Conservation (phyloP, 2,113 vertebrate species). For the Tricholaema leucomelas region DNA sequence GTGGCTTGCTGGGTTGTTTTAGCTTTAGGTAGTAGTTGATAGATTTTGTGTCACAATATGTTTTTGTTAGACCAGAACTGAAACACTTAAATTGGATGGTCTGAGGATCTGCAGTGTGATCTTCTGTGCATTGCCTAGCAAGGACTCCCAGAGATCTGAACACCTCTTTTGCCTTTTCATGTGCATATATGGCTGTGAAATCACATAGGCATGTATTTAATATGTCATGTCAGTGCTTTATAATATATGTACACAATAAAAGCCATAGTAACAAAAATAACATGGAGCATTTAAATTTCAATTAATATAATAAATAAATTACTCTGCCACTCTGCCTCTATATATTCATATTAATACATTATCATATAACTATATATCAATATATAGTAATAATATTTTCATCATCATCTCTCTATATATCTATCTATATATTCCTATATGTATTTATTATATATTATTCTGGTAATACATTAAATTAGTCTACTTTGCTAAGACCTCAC, state of each 20-base stretch:
- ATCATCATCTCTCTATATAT: too few species aligned
- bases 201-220: neutral
- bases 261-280: neutral
- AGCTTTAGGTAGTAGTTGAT: neutral
- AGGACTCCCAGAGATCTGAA: neutral
- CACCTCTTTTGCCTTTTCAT: neutral
- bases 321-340: too few species aligned
- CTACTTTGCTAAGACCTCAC: too few species aligned
- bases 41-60: neutral
- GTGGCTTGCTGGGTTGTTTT: neutral
- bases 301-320: too few species aligned
- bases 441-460: too few species aligned
- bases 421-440: too few species aligned
- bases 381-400: too few species aligned
- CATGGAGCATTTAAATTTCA: neutral
- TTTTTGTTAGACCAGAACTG: neutral
- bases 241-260: neutral
- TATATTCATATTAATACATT: too few species aligned
- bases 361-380: too few species aligned
- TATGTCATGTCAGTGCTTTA: neutral
- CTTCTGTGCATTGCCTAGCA: neutral
- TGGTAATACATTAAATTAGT: too few species aligned
- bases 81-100: neutral
- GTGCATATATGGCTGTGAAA: neutral
- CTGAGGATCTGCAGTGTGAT: neutral